Evolutionary conservation across 2,113 vertebrate genomes (phyloP).

Genomic region (Brachyhypopomus gauderio): DNA sequence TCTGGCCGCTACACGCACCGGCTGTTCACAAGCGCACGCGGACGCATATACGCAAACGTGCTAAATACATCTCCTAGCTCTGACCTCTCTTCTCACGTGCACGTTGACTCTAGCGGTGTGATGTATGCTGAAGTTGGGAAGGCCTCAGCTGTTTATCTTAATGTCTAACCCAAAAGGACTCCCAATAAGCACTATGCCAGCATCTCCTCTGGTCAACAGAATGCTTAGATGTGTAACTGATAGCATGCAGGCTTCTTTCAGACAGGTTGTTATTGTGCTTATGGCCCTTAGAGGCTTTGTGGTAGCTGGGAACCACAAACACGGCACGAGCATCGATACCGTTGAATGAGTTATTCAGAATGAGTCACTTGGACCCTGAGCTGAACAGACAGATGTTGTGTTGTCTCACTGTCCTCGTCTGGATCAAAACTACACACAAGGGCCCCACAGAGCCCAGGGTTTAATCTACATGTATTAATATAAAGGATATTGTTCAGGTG

Average conservation of each 20-base stretch:
- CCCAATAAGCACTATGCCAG: too few relatives aligned
- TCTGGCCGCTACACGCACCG: neutral
- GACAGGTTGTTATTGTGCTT: neutral
- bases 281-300: neutral
- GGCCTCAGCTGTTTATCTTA: neutral
- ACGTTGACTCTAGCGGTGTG: neutral
- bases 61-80: neutral
- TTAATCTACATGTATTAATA: slow-evolving; percentile 41
- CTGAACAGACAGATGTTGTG: slow-evolving; percentile 13
- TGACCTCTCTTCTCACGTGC: neutral
- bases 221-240: neutral
- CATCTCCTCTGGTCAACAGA: neutral
- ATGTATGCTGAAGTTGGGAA: neutral
- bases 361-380: neutral
- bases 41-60: neutral
- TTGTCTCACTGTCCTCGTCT: slow-evolving; percentile 21
- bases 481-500: slow-evolving; percentile 30
- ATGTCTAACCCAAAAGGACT: neutral
- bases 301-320: neutral
- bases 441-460: slow-evolving; percentile 35
- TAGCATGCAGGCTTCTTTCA: neutral
- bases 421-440: slow-evolving; percentile 23
- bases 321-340: neutral
- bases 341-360: neutral
- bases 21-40: neutral